Percentiles rank a stretch among this genome's conserved stretches.
Conservation (phyloP, 2,888 invertebrate species). For the Diaperis boleti region DNA sequence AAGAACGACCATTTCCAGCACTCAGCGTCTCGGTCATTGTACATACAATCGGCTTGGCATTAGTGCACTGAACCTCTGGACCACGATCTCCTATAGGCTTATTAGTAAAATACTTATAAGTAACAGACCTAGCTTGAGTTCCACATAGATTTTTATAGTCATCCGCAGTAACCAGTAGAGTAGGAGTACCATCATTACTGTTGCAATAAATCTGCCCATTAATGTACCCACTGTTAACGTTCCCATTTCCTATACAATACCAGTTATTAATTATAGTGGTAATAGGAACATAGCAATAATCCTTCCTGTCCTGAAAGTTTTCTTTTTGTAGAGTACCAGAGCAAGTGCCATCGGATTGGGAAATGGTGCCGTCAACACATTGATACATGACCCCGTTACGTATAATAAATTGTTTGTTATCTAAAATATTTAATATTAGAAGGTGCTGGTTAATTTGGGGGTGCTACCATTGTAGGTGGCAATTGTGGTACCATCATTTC, state of each 20-base stretch:
- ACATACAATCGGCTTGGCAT: neutral
- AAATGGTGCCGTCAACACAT: constrained; percentile 18
- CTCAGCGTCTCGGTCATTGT: neutral
- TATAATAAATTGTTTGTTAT: constrained; percentile 1
- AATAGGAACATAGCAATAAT: constrained; percentile 19
- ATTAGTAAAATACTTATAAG: neutral
- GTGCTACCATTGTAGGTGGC: constrained; percentile 9
- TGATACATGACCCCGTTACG: constrained; percentile 9
- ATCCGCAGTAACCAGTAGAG: constrained; percentile 1
- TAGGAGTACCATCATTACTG: constrained; percentile 2
- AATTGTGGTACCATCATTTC: constrained; percentile 19
- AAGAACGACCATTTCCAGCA: too few relatives aligned
- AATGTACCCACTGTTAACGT: neutral
- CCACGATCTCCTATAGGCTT: neutral
- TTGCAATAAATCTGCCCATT: constrained; percentile 10
- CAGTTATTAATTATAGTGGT: constrained; percentile 9
- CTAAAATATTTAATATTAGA: neutral
- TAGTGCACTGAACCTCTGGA: neutral
- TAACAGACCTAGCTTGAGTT: neutral
- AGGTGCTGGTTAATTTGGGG: neutral
- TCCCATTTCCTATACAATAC: constrained; percentile 18
- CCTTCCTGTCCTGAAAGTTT: constrained; percentile 7
- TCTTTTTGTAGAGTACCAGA: constrained; percentile 8
- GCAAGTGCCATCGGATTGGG: constrained; percentile 4
- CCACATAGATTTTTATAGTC: constrained; percentile 14